Evolutionary conservation across 2,113 vertebrate species (phyloP), one percentile per base, ranked within the genome.

Genomic region (Sphaerodactylus townsendi): DNA sequence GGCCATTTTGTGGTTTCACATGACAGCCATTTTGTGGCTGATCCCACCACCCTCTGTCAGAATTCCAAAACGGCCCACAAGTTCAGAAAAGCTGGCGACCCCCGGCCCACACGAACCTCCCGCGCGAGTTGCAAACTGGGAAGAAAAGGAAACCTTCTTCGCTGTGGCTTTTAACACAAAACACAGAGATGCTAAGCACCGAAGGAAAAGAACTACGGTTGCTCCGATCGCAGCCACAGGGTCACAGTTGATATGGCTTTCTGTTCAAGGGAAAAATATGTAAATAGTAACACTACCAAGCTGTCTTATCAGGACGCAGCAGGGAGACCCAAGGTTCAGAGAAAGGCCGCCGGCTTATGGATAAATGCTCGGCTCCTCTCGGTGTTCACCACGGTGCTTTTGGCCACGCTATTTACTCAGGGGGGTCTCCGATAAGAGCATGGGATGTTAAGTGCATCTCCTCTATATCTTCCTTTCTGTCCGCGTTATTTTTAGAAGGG

Each of bases 401-500:
- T 56, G 86, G 86, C 77, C 65, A 5, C 82, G 68, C 11, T 68
- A 44, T 37, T 46, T 74, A 85, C 87, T 13, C 1, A 37, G 73
- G 82, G 80, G 64, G 82, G 80, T 79, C 79, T 80, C 84, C 79
- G 66, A 41, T 81, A 87, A 84, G 78, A 83, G 7, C 15, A 62
- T 82, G 64, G 83, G 74, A 89, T 82, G 82, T 77, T 79, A 90
- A 88, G 21, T 30, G 69, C 0, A 0, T 14, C 2, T 87, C 59
- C 79, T n/a, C 2, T 75, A 44, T 44, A 71, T 82, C 88, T 85
- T 73, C 78, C 73, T 59, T 90, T 90, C 88, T 25, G 1, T 9
- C 41, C 35, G 88, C 75, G 15, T 90, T 87, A 85, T 88, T 91
- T 93, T 92, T 73, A 86, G 71, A 83, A 76, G 82, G 66, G 90